These are phyloP conservation scores for Nannobrachium achirus DNA, from an alignment of 2,113 vertebrate species.

Conservation along the genomic window DNA sequence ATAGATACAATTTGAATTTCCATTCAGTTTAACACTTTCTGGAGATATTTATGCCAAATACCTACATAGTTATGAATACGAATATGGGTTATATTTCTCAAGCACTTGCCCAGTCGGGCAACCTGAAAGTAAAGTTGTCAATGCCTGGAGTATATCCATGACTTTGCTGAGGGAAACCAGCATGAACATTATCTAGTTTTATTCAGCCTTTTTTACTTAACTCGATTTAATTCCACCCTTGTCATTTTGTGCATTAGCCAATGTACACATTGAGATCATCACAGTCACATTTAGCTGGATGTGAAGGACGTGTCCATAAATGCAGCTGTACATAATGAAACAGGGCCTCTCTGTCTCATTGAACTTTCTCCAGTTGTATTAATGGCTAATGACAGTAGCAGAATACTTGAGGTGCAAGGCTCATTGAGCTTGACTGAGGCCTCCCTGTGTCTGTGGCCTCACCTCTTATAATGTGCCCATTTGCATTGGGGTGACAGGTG, in stretches of 20 bases:
- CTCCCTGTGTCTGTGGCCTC: slow-evolving; percentile 37
- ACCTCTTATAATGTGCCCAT: slow-evolving; percentile 25
- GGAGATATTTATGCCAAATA: no score
- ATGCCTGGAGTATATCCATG: no score
- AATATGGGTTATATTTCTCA: neutral
- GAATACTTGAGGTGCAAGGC: slow-evolving; percentile 27
- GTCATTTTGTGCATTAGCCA: slow-evolving; percentile 34
- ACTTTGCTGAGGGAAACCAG: no score
- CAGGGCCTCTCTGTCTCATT: slow-evolving; percentile 34
- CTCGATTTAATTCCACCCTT: neutral
- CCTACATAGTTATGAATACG: neutral
- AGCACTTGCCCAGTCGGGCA: neutral
- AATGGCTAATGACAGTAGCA: slow-evolving; percentile 56
- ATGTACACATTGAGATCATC: slow-evolving; percentile 42
- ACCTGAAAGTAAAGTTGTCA: no score
- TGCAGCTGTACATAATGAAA: slow-evolving; percentile 24
- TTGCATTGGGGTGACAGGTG: slow-evolving; percentile 29
- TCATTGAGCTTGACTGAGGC: slow-evolving; percentile 44
- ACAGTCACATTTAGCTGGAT: slow-evolving; percentile 23
- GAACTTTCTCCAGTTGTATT: slow-evolving; percentile 50
- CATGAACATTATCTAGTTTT: no score
- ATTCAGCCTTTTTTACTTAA: no score
- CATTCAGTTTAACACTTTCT: no score
- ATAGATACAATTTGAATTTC: no score
- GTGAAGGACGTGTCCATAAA: slow-evolving; percentile 41